Base-by-base conservation (phyloP, 2,888 invertebrate genomes). In the Rhorus exstirpatorius region DNA sequence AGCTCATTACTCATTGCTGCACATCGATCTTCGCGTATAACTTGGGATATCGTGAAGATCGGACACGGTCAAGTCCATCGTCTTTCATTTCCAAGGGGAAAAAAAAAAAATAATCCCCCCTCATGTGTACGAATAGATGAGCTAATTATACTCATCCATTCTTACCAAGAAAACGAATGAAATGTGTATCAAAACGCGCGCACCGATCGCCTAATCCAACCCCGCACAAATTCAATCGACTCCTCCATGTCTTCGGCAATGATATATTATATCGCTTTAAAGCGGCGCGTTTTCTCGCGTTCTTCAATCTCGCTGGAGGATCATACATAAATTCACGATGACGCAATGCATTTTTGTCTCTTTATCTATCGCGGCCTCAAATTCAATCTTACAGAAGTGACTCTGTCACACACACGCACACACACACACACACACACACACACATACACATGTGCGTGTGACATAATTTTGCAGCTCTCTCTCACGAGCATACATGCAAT, bases 401-500 rank as follows among this genome's bases (percentile, higher is more conserved):
- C n/a, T n/a, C n/a, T n/a, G n/a, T n/a, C n/a, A n/a, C n/a, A n/a
- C n/a, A n/a, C n/a, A n/a, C n/a, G n/a, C n/a, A n/a, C n/a, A n/a
- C n/a, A n/a, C n/a, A n/a, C n/a, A n/a, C n/a, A n/a, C n/a, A n/a
- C n/a, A n/a, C n/a, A n/a, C n/a, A n/a, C 76, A 65, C 63, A 74
- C 35, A 41, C 31, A 65, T 60, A 41, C 8, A 41, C 7, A 60
- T 38, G 49, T 61, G 74, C 55, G 72, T 72, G 74, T 83, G 83
- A 83, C 80, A 83, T 80, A 79, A 82, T 82, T 82, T 61, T 55
- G 51, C 77, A 26, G 51, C 17, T 38, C 10, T 38, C 55, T 21
- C 19, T 65, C 35, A 41, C 53, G 61, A 35, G 63, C 72, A 53
- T 78, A 74, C 77, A 58, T 67, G 80, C 70, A 79, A 81, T 79